phyloP scores from a whole-genome alignment of 1,140 invertebrate genomes.

The Drosophila nannoptera region DNA sequence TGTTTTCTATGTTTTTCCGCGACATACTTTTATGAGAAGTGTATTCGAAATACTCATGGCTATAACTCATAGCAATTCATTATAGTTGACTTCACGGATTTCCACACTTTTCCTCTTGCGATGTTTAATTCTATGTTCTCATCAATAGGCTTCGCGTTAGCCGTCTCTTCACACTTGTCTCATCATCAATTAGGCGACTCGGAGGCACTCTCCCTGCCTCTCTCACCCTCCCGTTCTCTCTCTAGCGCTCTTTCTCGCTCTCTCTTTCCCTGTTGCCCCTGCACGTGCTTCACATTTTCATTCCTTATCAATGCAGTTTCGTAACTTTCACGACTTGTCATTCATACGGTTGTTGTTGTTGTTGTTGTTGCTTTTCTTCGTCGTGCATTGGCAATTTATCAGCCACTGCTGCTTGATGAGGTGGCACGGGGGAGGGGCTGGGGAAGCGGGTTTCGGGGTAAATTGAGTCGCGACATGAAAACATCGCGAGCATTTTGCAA shows the following conservation, averaged over 20 bases:
- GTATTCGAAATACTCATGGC: too few species aligned
- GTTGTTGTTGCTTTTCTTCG: constrained; percentile 32
- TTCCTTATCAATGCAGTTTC: constrained; percentile 40
- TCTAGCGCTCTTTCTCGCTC: neutral
- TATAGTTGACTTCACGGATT: neutral
- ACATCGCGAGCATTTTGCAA: constrained; percentile 35
- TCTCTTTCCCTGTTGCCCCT: neutral
- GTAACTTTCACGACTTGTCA: constrained; percentile 33
- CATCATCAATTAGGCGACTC: constrained; percentile 3
- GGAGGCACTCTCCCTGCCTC: neutral
- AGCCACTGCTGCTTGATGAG: constrained; percentile 1
- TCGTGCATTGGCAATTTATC: constrained; percentile 43
- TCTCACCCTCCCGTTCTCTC: neutral
- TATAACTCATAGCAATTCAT: too few species aligned
- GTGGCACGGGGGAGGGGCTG: neutral
- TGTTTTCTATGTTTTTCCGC: neutral
- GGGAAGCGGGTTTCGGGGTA: neutral
- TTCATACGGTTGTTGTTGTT: constrained; percentile 18
- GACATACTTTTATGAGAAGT: too few species aligned
- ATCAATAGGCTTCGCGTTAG: neutral
- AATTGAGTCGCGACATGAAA: constrained; percentile 41
- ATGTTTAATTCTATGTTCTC: constrained; percentile 7
- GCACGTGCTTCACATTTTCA: constrained; percentile 20
- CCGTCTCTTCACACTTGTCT: constrained; percentile 12
- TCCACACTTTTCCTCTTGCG: constrained; percentile 1